Evolutionary conservation across 2,888 invertebrate species (phyloP), one percentile per base, ranked within the genome.

Genomic region (Parnassius glacialis): DNA sequence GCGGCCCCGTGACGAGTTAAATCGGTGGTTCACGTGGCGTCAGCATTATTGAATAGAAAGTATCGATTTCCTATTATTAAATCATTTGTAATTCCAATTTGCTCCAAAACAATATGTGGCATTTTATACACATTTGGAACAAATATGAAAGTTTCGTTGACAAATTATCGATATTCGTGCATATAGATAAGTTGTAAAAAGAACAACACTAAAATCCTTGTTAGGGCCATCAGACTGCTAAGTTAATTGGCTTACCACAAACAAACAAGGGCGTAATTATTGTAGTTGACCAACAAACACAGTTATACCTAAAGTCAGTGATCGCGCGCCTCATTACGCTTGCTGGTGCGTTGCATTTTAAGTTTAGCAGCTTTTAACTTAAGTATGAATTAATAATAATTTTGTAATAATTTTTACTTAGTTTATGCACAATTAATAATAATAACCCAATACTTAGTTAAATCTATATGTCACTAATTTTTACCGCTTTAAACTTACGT

Each of bases 361-460:
- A 78, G 78, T 81, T 83, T 80, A 87, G 87, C 89, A 90, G 88
- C 87, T 90, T 85, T 79, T 84, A 83, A 74, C 64, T 81, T 86
- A 85, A 85, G 83, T 85, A 78, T 76, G 64, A 74, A 76, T 67
- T 80, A 88, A 86, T 83, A 70, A 67, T 85, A 84, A 80, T 62
- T 84, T 85, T 81, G 80, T 78, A 76, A 75, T 83, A 75, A 69
- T 83, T 82, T 83, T 78, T 69, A 79, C 84, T 86, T 84, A 87
- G 83, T 88, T 87, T 83, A 83, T 84, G 84, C 86, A 88, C 85
- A 85, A 80, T 81, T 74, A 76, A 80, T 84, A 85, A 87, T 74
- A 76, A 80, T 84, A 85, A 87, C 80, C 78, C 75, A 78, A 75
- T 82, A 82, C 71, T 79, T 84, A 77, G 76, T 79, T 82, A 78